Evolutionary conservation across 2,888 invertebrate species (phyloP), one percentile per base, ranked within the genome.

Genomic region (Conus canariensis): DNA sequence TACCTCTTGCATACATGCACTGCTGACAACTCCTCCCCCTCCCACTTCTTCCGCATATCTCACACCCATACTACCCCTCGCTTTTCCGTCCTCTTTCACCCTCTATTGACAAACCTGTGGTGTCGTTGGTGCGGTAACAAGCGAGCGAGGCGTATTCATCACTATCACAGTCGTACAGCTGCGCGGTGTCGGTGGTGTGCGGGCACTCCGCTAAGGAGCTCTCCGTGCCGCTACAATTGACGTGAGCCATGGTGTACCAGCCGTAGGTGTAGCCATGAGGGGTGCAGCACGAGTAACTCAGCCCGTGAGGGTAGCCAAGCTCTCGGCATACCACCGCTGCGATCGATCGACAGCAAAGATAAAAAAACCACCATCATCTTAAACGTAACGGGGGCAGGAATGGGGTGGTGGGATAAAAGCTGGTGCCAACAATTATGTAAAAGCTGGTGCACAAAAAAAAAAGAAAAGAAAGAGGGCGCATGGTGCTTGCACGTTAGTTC

Each of bases 301-400:
- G 74, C 5, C 95, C 95, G 85, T 93, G 90, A 19, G 93, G 92
- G 91, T 93, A 93, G 16, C 94, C 94, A 12, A 95, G 90, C 70
- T 93, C 93, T 80, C 92, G 90, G 88, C 95, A 95, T 0, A 92
- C 94, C 25, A 94, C 95, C 91, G 90, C 95, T 95, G 91, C 64
- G 91, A 90, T 45, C 45, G 4, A 45, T 45, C 45, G 45, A 25
- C 89, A 88, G 77, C 56, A 67, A 59, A 67, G 22, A 45, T 45
- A 64, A 64, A 64, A 16, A 16, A 4, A 64, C 1, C 64, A 16
- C 10, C 64, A 64, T 10, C 16, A 64, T 64, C 64, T 64, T 64
- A 1, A 64, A 16, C 12, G 64, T 2, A 10, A 2, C 64, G 16
- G 64, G 64, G 64, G 12, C 16, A 16, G 64, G 64, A 64, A 64